Evolutionary conservation across 2,888 invertebrate species (phyloP), one percentile per base, ranked within the genome.

Genomic region (Harpagoxenus sublaevis): DNA sequence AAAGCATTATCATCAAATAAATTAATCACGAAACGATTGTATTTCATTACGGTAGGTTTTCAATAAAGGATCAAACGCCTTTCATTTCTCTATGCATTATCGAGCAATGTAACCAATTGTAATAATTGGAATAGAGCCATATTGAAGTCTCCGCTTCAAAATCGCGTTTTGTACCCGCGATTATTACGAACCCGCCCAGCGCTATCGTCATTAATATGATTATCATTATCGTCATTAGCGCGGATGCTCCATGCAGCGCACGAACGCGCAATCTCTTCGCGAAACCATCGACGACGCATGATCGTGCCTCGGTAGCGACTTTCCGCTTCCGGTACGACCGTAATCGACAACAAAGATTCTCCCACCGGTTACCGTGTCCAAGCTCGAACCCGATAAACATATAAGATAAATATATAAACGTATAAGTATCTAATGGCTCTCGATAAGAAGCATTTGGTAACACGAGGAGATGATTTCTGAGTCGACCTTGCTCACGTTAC

Each of bases 261-360:
- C 79, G 75, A 84, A 57, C 60, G 35, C 31, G 45, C 70, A 45
- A 68, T 31, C 83, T 83, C 85, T 53, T 63, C 73, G 31, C 71
- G 45, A 79, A 78, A 51, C 71, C 63, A 68, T n/a, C 88, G 73
- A 15, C 78, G 63, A 82, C 74, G 65, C 83, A 79, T 86, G 74
- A 83, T 35, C 74, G 45, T 65, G 57, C 55, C 77, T 68, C 73
- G 60, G 74, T 63, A 86, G 84, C 60, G 71, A 82, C 77, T 79
- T 89, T 87, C 89, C 86, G 87, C 68, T 89, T 89, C 89, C 90
- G 89, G 84, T 71, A 60, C 70, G 42, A n/a, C 79, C 68, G 68
- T 75, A 75, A 74, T 60, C 66, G 51, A 73, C 63, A 79, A 57
- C 71, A 63, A 42, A 66, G n/a, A 84, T 62, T 28, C 39, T 31